Base-by-base conservation (phyloP, 2,797 vertebrate species). In the Xenentodon cancila region DNA sequence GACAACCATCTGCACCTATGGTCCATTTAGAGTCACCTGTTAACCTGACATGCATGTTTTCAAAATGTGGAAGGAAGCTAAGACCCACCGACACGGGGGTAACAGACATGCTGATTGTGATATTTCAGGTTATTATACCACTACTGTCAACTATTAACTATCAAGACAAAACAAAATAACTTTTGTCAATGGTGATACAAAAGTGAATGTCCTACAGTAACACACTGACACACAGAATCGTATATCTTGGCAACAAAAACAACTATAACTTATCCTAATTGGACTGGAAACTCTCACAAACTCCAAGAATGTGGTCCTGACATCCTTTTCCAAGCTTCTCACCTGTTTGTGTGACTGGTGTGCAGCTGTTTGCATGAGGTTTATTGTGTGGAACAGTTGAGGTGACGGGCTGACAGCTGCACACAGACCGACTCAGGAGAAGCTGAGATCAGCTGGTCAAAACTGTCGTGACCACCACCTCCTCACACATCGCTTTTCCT, bases 361-460 rank as follows among this genome's bases (percentile, higher is more conserved):
- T 60, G 50, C 75, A 71, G 53, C 57, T 81, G 70, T 53, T 64
- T 68, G 75, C 60, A 56, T 73, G 73, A 64, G 54, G 54, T 91
- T 86, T 82, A 82, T 79, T 68, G 79, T 65, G 46, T 50, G 30
- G 55, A 65, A 77, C 84, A 88, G 77, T 87, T 80, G 84, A 75
- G 69, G 71, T 76, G 80, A 74, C 78, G 63, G 68, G 18, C 63
- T 68, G 84, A 89, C 91, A 91, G 87, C 88, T 91, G 90, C 73
- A 45, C 13, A 42, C 71, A 57, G 54, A 56, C 19, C 57, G 68
- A 64, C 51, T 50, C 21, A 5, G 34, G 60, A 67, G 46, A 54
- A 64, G 69, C 71, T 68, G 37, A 68, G 71, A 85, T 88, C 73
- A 86, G 76, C 77, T 77, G 75, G 78, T 81, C 66, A 55, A 56